Base-by-base conservation (phyloP, 2,888 invertebrate species). In the Torymus tubicola region DNA sequence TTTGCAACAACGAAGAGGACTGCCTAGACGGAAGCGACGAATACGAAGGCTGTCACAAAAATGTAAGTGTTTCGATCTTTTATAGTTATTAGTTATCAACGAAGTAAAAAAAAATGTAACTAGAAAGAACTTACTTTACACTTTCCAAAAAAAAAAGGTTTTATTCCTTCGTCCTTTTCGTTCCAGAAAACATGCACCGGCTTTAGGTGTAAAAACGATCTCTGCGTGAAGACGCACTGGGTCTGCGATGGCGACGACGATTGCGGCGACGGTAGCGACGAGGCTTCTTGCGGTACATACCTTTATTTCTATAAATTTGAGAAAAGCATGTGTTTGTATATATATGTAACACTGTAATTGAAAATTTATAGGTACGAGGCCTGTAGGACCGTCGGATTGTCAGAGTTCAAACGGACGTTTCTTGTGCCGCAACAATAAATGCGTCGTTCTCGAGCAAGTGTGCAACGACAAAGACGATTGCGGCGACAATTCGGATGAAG, bases 201-300 rank as follows among this genome's bases (percentile, higher is more conserved):
- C 0, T 96, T 94, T 87, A 89, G 91, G 21, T 96, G 96, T 84
- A 91, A 91, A 53, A 92, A 92, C 80, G 75, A 71, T 21, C 92
- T 91, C 13, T 95, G 95, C 84, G 90, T 95, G 24, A 84, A 89
- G 2, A 82, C 93, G 0, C 84, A 86, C 0, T 86, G 91, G 78
- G 92, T 93, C 0, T 95, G 95, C 85, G 92, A 95, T 86, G 92
- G 90, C 0, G 89, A 86, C 3, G 55, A 86, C 0, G 92, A 95
- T 79, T 95, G 95, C 85, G 89, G 91, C 0, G 95, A 95, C 89
- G 90, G 90, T 57, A 93, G 93, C n/a, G 95, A 95, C 88, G 95
- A 95, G 90, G 91, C 92, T 94, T 94, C 0, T 52, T 82, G 78
- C 77, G 78, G 79, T 80, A 70, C 24, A 71, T 42, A 88, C 24